These are phyloP conservation scores for Scophthalmus maximus DNA, from an alignment of 2,113 vertebrate species.

Conservation along the genomic window DNA sequence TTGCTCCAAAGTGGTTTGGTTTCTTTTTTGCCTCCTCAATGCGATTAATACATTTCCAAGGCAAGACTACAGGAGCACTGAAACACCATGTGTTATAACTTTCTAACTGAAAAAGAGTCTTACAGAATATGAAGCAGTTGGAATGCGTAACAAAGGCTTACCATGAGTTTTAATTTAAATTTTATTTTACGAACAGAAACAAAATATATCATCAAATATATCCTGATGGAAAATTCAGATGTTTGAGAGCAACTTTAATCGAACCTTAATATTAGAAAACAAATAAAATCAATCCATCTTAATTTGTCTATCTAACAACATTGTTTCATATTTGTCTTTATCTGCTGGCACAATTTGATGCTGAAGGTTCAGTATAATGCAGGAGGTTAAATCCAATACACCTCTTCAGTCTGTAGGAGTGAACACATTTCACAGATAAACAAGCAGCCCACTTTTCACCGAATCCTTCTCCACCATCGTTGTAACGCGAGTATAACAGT, in stretches of 20 bases:
- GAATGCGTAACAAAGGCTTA: background rate
- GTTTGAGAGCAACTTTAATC: background rate
- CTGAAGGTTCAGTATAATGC: background rate
- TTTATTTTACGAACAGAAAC: background rate
- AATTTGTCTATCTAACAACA: no score
- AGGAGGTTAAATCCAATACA: conserved; percentile 17
- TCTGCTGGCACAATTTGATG: background rate
- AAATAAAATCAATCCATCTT: background rate
- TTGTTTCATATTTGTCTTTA: no score
- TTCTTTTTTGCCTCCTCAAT: background rate
- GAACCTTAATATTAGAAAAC: background rate
- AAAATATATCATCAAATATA: background rate
- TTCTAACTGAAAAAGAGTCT: background rate
- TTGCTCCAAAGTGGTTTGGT: background rate
- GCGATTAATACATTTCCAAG: background rate
- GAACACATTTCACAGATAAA: conserved; percentile 24
- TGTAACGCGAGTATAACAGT: no score
- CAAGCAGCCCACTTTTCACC: conserved; percentile 9
- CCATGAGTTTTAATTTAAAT: background rate
- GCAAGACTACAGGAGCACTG: background rate
- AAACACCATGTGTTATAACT: background rate
- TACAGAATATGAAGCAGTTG: background rate
- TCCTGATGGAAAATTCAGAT: background rate
- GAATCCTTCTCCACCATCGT: conserved; percentile 3
- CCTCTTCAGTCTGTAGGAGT: conserved; percentile 19